A percentile compares a stretch with the other conserved stretches of the same genome.
phyloP scores from a whole-genome alignment of 2,797 vertebrate species.

The Squalus acanthias region DNA sequence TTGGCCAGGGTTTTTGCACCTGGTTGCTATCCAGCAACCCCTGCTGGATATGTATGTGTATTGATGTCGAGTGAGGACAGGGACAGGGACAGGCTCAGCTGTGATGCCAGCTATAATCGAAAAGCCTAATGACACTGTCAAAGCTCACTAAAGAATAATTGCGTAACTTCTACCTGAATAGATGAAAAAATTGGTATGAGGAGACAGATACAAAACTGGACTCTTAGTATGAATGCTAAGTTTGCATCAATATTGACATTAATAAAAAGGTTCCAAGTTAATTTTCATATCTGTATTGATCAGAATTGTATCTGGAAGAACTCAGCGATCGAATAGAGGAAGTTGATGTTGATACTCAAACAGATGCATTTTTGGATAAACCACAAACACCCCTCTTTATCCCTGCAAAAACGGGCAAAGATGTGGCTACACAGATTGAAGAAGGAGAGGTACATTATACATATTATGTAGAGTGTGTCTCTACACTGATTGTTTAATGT shows the following conservation, averaged over 20 bases:
- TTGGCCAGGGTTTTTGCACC: no score
- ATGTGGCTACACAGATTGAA: constrained; percentile 80
- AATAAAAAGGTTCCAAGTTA: background rate
- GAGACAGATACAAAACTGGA: background rate
- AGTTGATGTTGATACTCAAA: constrained; percentile 75
- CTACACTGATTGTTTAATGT: no score
- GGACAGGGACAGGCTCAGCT: background rate
- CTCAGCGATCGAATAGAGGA: constrained; percentile 65
- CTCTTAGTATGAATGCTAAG: constrained; percentile 1
- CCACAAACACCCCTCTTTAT: constrained; percentile 80
- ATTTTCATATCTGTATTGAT: constrained; percentile 44
- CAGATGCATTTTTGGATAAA: constrained; percentile 82
- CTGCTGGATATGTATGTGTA: background rate
- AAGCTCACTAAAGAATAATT: background rate
- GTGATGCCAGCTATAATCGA: background rate
- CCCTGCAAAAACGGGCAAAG: constrained; percentile 81
- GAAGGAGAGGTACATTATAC: constrained; percentile 75
- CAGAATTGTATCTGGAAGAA: constrained; percentile 88
- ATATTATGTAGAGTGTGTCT: background rate
- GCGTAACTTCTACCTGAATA: background rate
- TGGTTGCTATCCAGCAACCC: background rate
- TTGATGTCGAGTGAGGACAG: background rate
- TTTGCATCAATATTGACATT: background rate
- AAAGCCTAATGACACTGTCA: background rate
- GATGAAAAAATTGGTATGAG: background rate